These are phyloP conservation scores for Littorina saxatilis DNA, from an alignment of 1,140 invertebrate species.

Conservation along the genomic window DNA sequence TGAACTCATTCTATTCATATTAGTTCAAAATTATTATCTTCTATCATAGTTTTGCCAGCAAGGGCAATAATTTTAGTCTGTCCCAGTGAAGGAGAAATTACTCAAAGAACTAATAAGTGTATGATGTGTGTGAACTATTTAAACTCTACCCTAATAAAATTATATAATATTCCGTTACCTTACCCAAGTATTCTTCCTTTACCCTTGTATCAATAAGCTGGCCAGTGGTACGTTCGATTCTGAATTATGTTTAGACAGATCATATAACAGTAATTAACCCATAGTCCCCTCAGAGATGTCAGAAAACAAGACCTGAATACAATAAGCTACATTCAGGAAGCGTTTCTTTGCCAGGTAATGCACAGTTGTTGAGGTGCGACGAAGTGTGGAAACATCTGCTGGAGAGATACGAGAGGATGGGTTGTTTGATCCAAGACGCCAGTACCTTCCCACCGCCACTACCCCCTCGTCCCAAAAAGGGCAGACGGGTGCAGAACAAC, in stretches of 20 bases:
- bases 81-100: too few species aligned
- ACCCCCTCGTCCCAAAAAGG: neutral
- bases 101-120: too few species aligned
- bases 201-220: too few species aligned
- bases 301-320: too few species aligned
- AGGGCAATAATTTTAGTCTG: neutral
- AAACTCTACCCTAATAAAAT: too few species aligned
- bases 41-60: too few species aligned
- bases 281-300: too few species aligned
- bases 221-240: too few species aligned
- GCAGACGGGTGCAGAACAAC: neutral
- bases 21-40: neutral
- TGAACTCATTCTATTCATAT: neutral
- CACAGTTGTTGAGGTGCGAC: slow-evolving; percentile 2
- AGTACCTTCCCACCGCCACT: neutral
- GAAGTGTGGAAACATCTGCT: slow-evolving; percentile 15
- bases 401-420: slow-evolving; percentile 1
- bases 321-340: too few species aligned
- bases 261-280: neutral
- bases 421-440: neutral
- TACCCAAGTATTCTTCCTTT: neutral
- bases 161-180: too few species aligned
- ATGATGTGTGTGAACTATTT: too few species aligned
- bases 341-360: slow-evolving; percentile 14
- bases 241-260: neutral